Evolutionary conservation across 2,113 vertebrate species (phyloP).

Genomic region (Sinocyclocheilus anophthalmus): DNA sequence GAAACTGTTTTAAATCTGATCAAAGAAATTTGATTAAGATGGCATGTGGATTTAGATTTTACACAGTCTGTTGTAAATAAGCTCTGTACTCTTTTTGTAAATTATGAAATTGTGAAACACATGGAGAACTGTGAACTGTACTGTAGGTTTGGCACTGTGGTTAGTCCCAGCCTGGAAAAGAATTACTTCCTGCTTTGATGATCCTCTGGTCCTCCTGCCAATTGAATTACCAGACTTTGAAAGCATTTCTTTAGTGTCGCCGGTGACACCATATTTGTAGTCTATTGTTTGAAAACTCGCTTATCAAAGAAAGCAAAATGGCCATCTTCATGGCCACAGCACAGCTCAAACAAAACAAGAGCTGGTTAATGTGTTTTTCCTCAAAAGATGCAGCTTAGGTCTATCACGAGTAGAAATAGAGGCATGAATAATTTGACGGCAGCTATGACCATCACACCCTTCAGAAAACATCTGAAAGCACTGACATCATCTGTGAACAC

Average conservation of each 20-base stretch:
- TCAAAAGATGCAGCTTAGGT: conserved; percentile 35
- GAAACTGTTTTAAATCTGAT: conserved; percentile 3
- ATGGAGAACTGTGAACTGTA: background rate
- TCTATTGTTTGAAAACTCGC: conserved; percentile 26
- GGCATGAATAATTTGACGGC: conserved; percentile 7
- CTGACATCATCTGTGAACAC: background rate
- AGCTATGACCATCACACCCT: background rate
- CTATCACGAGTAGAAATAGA: conserved; percentile 14
- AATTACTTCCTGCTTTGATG: conserved; percentile 46
- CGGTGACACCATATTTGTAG: conserved; percentile 40
- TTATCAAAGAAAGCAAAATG: conserved; percentile 52
- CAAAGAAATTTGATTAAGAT: background rate
- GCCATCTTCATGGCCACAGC: conserved; percentile 47
- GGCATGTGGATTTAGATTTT: background rate
- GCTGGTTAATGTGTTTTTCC: conserved; percentile 14
- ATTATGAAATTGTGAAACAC: background rate
- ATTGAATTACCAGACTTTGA: conserved; percentile 40
- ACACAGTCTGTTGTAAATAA: background rate
- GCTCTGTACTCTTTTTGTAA: background rate
- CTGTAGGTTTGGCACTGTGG: conserved; percentile 24
- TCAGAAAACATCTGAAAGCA: background rate
- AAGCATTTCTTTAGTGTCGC: conserved; percentile 50
- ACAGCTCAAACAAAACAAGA: conserved; percentile 43
- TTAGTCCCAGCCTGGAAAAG: conserved; percentile 36
- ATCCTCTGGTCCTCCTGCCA: conserved; percentile 31